These are phyloP conservation scores for Dryomyza anilis DNA, from an alignment of 2,888 invertebrate genomes.

Conservation along the genomic window DNA sequence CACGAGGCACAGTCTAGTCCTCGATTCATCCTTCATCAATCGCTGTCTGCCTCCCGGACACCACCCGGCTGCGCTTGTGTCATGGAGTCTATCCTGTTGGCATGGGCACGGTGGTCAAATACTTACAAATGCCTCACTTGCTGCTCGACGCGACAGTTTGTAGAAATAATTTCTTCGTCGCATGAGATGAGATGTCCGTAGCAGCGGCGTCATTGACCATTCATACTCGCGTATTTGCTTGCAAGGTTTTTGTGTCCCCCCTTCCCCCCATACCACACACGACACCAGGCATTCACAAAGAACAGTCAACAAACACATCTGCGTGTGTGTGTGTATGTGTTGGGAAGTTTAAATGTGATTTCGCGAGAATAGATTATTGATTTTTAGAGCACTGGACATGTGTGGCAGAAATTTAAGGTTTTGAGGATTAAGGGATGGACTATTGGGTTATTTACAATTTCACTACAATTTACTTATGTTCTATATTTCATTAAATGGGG, in stretches of 20 bases:
- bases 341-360: background rate
- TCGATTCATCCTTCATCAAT: constrained; percentile 7
- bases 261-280: background rate
- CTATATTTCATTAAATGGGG: too few species aligned
- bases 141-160: constrained; percentile 7
- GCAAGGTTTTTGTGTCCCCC: constrained; percentile 3
- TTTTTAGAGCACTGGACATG: constrained; percentile 8
- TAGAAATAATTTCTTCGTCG: constrained; percentile 15
- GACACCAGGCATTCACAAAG: background rate
- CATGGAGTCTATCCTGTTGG: constrained; percentile 1
- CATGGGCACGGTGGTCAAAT: background rate
- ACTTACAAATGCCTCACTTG: background rate
- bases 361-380: constrained; percentile 25
- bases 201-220: constrained; percentile 13
- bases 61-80: background rate
- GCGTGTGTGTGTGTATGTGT: constrained; percentile 1
- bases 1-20: background rate
- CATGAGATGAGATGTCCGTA: constrained; percentile 11
- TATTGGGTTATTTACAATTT: too few species aligned
- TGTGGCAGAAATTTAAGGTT: too few species aligned
- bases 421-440: background rate
- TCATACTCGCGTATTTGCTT: constrained; percentile 24
- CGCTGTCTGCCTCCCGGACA: background rate
- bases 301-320: constrained; percentile 7
- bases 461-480: too few species aligned